These are phyloP conservation scores for Erythrolamprus reginae DNA, from an alignment of 2,113 vertebrate species.

Conservation along the genomic window DNA sequence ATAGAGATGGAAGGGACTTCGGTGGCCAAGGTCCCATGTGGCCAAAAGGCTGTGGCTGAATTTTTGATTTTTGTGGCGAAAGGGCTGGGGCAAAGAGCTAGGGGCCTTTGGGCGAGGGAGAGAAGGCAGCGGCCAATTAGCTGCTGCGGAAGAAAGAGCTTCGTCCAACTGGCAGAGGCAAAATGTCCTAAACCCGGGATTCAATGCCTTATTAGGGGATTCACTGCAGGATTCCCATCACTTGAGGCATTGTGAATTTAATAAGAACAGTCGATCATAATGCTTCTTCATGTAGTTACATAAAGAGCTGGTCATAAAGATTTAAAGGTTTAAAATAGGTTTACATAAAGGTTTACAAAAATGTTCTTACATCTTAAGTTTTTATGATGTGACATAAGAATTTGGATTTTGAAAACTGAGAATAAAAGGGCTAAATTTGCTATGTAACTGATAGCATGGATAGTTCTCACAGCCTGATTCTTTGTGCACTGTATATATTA, in stretches of 20 bases:
- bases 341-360: not conserved
- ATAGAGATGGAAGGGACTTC: too few species aligned
- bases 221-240: not conserved
- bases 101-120: too few species aligned
- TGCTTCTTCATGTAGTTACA: not conserved
- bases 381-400: not conserved
- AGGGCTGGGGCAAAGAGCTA: too few species aligned
- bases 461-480: not conserved
- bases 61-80: too few species aligned
- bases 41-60: too few species aligned
- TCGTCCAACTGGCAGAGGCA: too few species aligned
- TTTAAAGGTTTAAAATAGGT: too few species aligned
- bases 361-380: too few species aligned
- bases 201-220: not conserved
- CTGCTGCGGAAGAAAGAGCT: too few species aligned
- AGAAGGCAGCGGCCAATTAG: too few species aligned
- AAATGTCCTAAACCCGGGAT: too few species aligned
- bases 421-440: not conserved
- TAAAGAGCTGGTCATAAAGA: not conserved
- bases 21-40: too few species aligned
- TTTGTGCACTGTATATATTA: not conserved
- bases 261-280: not conserved
- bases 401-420: not conserved
- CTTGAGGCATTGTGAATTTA: not conserved
- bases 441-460: not conserved